Conservation (phyloP, 1,140 invertebrate species). For the Riptortus pedestris region DNA sequence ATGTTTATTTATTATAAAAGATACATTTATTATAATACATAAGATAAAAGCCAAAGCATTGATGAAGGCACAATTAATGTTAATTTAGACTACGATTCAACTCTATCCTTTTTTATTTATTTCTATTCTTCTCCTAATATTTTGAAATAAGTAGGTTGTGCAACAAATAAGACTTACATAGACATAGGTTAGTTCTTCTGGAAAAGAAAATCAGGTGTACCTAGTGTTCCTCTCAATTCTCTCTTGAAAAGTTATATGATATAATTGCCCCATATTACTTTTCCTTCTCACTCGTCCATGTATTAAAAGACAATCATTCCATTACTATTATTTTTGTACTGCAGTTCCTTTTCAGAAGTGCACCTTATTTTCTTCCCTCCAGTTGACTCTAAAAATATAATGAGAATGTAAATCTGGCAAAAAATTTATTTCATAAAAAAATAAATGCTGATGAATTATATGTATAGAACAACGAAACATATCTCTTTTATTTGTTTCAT, state of each 20-base stretch:
- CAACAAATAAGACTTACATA: constrained; percentile 16
- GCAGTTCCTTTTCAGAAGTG: neutral
- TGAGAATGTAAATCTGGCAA: constrained; percentile 8
- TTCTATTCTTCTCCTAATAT: neutral
- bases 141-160: constrained; percentile 14
- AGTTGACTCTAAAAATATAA: neutral
- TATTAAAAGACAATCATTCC: constrained; percentile 15
- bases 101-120: constrained; percentile 6
- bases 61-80: constrained; percentile 7
- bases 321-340: neutral
- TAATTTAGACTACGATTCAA: constrained; percentile 16
- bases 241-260: too few species aligned
- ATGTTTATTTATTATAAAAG: constrained; percentile 6
- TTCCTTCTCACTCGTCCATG: too few species aligned
- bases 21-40: neutral
- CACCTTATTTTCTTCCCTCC: neutral
- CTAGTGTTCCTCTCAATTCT: too few species aligned
- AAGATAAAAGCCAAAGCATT: constrained; percentile 15
- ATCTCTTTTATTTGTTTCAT: neutral
- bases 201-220: constrained; percentile 4
- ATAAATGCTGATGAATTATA: too few species aligned
- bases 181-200: constrained; percentile 11
- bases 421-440: too few species aligned
- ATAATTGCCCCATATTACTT: too few species aligned
- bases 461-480: constrained; percentile 16